These are phyloP conservation scores for Zelostemma sp. DNA, from an alignment of 1,140 invertebrate genomes.

Conservation along the genomic window DNA sequence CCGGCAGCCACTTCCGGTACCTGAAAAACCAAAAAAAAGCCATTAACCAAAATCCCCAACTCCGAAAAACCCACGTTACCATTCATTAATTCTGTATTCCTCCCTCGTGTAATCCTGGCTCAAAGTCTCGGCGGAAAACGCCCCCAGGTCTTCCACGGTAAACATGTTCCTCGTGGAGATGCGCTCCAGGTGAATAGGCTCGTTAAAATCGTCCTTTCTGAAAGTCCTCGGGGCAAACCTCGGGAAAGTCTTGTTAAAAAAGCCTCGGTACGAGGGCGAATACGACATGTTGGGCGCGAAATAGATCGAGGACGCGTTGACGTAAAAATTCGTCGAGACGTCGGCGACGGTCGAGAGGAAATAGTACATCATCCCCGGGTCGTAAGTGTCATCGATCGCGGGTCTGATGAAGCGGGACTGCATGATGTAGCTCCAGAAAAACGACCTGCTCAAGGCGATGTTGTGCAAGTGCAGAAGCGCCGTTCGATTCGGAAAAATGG, in stretches of 20 bases:
- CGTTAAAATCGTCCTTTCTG: conserved; percentile 92
- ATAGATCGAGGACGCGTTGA: conserved; percentile 95
- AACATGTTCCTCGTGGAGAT: conserved; percentile 94
- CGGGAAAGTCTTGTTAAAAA: conserved; percentile 97
- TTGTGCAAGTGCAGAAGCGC: conserved; percentile 94
- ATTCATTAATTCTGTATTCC: conserved; percentile 93
- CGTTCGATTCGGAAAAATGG: conserved; percentile 95
- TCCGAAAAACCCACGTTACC: conserved; percentile 78
- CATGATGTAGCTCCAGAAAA: conserved; percentile 96
- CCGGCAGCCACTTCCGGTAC: conserved; percentile 89
- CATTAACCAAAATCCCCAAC: neutral
- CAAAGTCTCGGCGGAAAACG: conserved; percentile 78
- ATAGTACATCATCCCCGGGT: conserved; percentile 99
- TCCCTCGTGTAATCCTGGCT: conserved; percentile 92
- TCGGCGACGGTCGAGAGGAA: conserved; percentile 95
- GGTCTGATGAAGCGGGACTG: conserved; percentile 91
- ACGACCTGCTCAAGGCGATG: conserved; percentile 93
- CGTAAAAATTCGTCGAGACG: conserved; percentile 90
- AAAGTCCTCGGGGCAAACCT: conserved; percentile 95
- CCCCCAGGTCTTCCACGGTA: conserved; percentile 85
- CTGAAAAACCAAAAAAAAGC: conserved; percentile 55
- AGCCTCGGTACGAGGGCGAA: conserved; percentile 93
- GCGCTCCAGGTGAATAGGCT: conserved; percentile 91
- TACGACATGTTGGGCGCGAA: conserved; percentile 96
- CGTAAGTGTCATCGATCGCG: conserved; percentile 91